Evolutionary conservation across 2,113 vertebrate genomes (phyloP), one percentile per base, ranked within the genome.

Genomic region (Mionectes macconnelli): DNA sequence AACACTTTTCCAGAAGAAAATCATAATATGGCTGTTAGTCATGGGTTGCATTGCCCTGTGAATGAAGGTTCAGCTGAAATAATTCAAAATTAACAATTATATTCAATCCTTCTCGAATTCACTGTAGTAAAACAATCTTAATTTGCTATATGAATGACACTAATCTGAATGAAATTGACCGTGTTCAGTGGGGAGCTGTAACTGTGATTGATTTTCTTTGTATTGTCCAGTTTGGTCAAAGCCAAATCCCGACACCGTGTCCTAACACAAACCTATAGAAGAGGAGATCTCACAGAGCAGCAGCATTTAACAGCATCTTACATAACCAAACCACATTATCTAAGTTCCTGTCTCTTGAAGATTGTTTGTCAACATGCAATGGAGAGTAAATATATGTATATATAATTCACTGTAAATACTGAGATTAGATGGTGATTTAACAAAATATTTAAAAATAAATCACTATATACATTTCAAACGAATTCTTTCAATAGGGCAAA

Each of bases 21-120:
- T 68, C 49, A 53, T 72, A 75, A 62, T 78, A 57, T 10, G 64
- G 10, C 7, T 74, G 40, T 93, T 96, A 96, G 67, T 95, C 87
- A 78, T 86, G 52, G 33, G 27, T 92, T 84, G 18, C 76, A 57
- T 72, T 92, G 76, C 60, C 40, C 31, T 75, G 31, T 84, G 69
- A 95, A 89, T 86, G 63, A 76, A 87, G 13, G 66, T 84, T 90
- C 83, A 88, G 19, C 42, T 80, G 82, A 75, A 91, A 75, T 87
- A 60, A 90, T 84, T 62, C 5, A 68, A 60, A 66, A 81, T 66
- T 76, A 81, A 69, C 55, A 64, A 64, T 56, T 44, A 56, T 56
- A 47, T 80, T 69, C 76, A 91, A 76, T 56, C 17, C 8, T 52
- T 73, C 45, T 81, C 47, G 74, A 69, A 40, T 81, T 78, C 19